phyloP scores from a whole-genome alignment of 1,140 invertebrate genomes.

The Potamilus streckersoni region DNA sequence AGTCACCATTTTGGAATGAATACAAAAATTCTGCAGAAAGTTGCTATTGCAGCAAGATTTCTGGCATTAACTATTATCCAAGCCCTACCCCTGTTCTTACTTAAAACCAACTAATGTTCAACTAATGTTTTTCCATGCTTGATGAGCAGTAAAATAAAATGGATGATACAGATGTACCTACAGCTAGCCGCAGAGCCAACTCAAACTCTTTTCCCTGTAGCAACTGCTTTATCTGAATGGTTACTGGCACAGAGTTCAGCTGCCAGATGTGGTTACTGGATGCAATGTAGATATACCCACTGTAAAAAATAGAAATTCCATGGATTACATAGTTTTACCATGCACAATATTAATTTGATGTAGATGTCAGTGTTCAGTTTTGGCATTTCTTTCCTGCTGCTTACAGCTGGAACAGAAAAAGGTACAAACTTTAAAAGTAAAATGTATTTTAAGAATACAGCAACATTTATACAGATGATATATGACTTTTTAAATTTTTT shows the following conservation, averaged over 20 bases:
- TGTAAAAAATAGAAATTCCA: constrained; percentile 70
- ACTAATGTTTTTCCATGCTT: too few relatives aligned
- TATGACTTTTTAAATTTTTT: background rate
- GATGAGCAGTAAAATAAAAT: background rate
- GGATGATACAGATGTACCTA: constrained; percentile 69
- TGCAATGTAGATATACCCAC: constrained; percentile 87
- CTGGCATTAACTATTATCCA: too few relatives aligned
- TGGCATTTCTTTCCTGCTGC: background rate
- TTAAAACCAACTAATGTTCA: too few relatives aligned
- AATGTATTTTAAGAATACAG: too few relatives aligned
- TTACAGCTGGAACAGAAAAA: background rate
- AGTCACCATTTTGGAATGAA: too few relatives aligned
- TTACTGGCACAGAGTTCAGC: constrained; percentile 81
- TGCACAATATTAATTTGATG: too few relatives aligned
- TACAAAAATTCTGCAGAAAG: too few relatives aligned
- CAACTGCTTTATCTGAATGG: constrained; percentile 84
- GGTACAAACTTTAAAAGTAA: background rate
- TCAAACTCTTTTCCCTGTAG: constrained; percentile 92
- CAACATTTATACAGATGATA: too few relatives aligned
- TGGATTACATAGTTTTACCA: too few relatives aligned
- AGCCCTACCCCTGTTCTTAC: too few relatives aligned
- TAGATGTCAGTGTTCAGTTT: background rate
- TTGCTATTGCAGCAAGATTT: too few relatives aligned
- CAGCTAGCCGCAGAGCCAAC: constrained; percentile 91
- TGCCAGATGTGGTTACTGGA: constrained; percentile 90